phyloP scores from a whole-genome alignment of 2,888 invertebrate species.

The Cephus sareptanus region DNA sequence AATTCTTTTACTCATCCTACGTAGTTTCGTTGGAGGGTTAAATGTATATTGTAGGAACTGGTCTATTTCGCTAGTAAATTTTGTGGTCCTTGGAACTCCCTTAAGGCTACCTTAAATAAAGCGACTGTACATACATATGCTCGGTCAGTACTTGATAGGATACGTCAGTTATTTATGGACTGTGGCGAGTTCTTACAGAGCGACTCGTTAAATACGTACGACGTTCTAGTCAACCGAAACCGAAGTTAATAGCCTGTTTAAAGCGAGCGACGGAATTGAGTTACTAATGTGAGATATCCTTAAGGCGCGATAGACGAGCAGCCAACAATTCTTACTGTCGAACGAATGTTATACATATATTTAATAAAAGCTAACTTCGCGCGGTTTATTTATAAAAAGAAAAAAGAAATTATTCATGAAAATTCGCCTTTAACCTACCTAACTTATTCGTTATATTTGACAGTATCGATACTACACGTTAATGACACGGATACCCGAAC shows the following conservation, averaged over 20 bases:
- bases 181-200: constrained; percentile 12
- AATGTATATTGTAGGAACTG: too few relatives aligned
- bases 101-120: too few relatives aligned
- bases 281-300: background rate
- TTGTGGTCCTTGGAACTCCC: too few relatives aligned
- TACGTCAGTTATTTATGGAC: constrained; percentile 16
- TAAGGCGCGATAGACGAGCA: background rate
- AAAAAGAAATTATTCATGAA: too few relatives aligned
- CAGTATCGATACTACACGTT: background rate
- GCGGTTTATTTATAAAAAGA: too few relatives aligned
- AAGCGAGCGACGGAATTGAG: background rate
- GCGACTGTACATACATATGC: too few relatives aligned
- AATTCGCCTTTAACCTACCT: background rate
- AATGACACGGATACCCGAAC: too few relatives aligned
- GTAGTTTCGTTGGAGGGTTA: too few relatives aligned
- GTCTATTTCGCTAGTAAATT: too few relatives aligned
- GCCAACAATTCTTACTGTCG: background rate
- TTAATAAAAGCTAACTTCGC: too few relatives aligned
- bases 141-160: constrained; percentile 7
- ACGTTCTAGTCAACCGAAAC: constrained; percentile 19
- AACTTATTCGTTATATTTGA: background rate
- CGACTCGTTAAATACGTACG: constrained; percentile 16
- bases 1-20: too few relatives aligned
- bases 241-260: constrained; percentile 1
- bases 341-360: too few relatives aligned